Evolutionary conservation across 1,140 invertebrate species (phyloP).

Genomic region (Drosophila parvula): DNA sequence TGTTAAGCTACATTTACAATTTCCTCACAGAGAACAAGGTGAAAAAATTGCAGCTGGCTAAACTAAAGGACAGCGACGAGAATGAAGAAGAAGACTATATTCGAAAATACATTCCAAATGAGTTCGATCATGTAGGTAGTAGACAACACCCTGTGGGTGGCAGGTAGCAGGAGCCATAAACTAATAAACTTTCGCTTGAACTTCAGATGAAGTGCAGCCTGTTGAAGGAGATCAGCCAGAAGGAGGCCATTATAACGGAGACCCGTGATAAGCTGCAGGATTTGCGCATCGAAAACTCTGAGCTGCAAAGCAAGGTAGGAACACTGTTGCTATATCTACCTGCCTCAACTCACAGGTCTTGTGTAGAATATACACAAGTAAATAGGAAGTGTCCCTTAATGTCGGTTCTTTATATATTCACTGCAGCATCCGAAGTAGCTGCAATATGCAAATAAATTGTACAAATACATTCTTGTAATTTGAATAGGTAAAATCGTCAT

Average conservation of each 20-base stretch:
- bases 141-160: background rate
- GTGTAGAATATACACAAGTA: background rate
- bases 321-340: background rate
- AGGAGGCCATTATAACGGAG: constrained; percentile 44
- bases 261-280: constrained; percentile 51
- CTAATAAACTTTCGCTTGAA: constrained; percentile 12
- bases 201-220: constrained; percentile 58
- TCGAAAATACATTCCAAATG: constrained; percentile 22
- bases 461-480: background rate
- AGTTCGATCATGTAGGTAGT: constrained; percentile 64
- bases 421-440: too few species aligned
- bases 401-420: too few species aligned
- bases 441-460: too few species aligned
- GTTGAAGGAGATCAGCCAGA: constrained; percentile 49
- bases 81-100: constrained; percentile 15
- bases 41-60: constrained; percentile 35
- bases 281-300: constrained; percentile 11
- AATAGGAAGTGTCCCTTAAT: too few species aligned
- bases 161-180: constrained; percentile 27
- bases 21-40: constrained; percentile 29
- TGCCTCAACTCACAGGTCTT: background rate
- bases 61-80: constrained; percentile 15
- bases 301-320: constrained; percentile 40
- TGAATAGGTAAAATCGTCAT: constrained; percentile 41
- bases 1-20: too few species aligned